Percentiles rank a stretch among this genome's conserved stretches.
phyloP scores from a whole-genome alignment of 2,113 vertebrate genomes.

The Anoplopoma fimbria region DNA sequence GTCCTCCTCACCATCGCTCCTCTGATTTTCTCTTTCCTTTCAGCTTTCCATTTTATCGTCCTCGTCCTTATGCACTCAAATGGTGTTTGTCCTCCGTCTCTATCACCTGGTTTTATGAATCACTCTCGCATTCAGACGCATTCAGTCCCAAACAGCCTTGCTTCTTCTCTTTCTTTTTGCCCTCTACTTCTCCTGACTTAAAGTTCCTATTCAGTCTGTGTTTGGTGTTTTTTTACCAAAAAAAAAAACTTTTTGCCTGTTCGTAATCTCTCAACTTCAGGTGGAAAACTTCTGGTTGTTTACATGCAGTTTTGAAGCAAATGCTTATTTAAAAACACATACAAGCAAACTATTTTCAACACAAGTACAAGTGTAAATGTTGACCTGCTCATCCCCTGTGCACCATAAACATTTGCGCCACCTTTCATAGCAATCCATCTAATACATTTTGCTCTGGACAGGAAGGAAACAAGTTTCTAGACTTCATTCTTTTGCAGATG shows the following conservation, averaged over 20 bases:
- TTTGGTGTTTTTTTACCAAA: not conserved
- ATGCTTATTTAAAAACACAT: no score
- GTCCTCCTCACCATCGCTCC: not conserved
- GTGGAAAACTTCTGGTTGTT: no score
- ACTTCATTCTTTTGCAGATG: not conserved
- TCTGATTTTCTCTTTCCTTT: not conserved
- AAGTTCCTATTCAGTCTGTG: not conserved
- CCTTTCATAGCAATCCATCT: no score
- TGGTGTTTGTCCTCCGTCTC: not conserved
- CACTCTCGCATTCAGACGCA: not conserved
- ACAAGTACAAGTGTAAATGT: no score
- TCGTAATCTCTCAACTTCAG: no score
- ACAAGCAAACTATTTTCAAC: no score
- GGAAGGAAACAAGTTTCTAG: no score
- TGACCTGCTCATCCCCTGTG: no score
- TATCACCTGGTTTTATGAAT: not conserved
- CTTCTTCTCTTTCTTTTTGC: not conserved
- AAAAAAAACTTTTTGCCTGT: no score
- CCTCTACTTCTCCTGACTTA: not conserved
- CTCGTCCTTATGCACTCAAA: not conserved
- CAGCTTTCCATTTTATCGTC: not conserved
- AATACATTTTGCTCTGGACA: no score
- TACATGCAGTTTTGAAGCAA: no score
- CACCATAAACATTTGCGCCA: no score
- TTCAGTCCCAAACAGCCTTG: not conserved